These are phyloP conservation scores for Oreortyx pictus DNA, from an alignment of 2,797 vertebrate species.

Conservation along the genomic window DNA sequence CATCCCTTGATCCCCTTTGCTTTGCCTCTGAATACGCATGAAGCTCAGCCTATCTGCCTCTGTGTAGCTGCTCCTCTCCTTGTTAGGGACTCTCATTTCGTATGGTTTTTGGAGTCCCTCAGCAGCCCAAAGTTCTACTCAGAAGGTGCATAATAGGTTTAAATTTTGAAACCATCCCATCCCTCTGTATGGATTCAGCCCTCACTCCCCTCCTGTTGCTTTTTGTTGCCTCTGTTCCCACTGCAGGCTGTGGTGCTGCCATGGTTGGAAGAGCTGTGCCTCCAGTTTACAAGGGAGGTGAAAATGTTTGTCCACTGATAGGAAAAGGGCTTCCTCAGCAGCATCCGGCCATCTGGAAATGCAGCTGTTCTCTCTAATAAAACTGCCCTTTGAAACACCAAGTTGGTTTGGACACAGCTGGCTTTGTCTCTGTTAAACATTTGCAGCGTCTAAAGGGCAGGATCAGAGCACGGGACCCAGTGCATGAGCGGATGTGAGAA, in stretches of 20 bases:
- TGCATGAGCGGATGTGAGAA: fast-evolving
- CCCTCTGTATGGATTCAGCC: not conserved
- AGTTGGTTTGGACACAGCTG: fast-evolving
- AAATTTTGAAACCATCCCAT: not conserved
- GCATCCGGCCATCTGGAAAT: not conserved
- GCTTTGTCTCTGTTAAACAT: not conserved
- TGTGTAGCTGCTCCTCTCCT: fast-evolving
- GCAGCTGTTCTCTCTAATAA: not conserved
- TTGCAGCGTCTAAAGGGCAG: conserved; percentile 8
- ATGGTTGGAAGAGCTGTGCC: conserved; percentile 80
- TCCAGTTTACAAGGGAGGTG: conserved; percentile 79
- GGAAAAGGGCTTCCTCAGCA: not conserved
- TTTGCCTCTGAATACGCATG: not conserved
- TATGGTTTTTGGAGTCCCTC: not conserved
- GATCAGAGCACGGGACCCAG: not conserved
- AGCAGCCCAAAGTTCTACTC: not conserved
- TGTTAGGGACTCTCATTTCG: not conserved
- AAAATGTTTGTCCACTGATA: conserved; percentile 62
- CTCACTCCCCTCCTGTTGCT: not conserved
- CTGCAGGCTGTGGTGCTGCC: conserved; percentile 72
- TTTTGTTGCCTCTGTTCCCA: not conserved
- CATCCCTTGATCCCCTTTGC: not conserved
- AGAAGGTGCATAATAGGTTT: not conserved
- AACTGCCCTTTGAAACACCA: not conserved
- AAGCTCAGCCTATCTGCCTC: not conserved